Conservation (phyloP, 2,113 vertebrate species). For the cat (Felis catus) region DNA sequence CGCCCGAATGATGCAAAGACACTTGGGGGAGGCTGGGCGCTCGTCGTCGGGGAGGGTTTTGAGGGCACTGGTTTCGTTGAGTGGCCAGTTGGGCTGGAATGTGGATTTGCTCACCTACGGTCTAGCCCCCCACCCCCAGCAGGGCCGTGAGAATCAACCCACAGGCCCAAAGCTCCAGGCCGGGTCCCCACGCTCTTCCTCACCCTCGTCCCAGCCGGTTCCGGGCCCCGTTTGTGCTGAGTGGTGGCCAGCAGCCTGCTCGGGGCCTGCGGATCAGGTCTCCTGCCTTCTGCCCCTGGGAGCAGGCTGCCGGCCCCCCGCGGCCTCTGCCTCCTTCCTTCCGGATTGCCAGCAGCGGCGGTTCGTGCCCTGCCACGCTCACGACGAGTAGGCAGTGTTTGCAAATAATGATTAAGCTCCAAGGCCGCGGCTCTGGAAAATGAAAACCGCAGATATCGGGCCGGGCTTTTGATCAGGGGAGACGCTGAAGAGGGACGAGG, state of each 20-base stretch:
- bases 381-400: rapidly evolving
- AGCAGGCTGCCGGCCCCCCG: rapidly evolving
- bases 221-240: too few species aligned
- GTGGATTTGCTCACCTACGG: background rate
- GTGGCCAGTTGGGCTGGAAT: rapidly evolving
- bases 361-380: rapidly evolving
- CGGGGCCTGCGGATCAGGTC: rapidly evolving
- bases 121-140: rapidly evolving
- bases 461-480: background rate
- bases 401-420: background rate
- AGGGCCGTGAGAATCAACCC: rapidly evolving
- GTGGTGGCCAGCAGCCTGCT: background rate
- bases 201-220: rapidly evolving
- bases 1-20: background rate
- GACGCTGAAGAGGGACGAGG: too few species aligned
- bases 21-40: rapidly evolving
- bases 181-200: background rate
- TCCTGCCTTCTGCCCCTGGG: background rate
- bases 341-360: rapidly evolving
- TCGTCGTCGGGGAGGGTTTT: background rate
- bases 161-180: background rate
- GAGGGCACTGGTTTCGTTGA: background rate
- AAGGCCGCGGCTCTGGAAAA: background rate
- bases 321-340: rapidly evolving
- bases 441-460: rapidly evolving